A percentile compares a stretch with the other conserved stretches of the same genome.
These are phyloP conservation scores for Apodemus speciosus DNA, from an alignment of 2,113 vertebrate species.

Conservation along the genomic window DNA sequence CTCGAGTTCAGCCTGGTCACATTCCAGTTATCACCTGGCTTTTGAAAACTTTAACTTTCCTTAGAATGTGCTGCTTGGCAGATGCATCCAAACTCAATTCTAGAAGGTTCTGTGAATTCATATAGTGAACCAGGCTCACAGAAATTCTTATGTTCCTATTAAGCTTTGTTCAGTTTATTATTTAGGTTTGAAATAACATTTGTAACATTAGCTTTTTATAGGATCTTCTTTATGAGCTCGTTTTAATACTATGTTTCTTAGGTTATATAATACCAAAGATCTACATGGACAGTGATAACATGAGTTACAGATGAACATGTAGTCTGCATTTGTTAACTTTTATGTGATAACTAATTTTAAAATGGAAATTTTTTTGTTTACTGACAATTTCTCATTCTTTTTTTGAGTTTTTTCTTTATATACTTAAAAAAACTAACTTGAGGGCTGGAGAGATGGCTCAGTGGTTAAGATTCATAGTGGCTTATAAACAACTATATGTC, in stretches of 20 bases:
- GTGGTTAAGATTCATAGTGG: neutral
- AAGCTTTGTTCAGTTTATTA: constrained; percentile 41
- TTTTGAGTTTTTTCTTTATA: neutral
- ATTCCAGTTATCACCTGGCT: neutral
- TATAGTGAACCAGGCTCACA: neutral
- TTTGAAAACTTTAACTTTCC: neutral
- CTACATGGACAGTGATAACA: neutral
- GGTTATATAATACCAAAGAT: neutral
- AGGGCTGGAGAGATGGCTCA: neutral
- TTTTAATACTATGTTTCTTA: constrained; percentile 19
- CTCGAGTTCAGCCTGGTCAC: neutral
- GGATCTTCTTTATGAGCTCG: constrained; percentile 28
- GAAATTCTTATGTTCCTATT: neutral
- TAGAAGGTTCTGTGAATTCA: neutral
- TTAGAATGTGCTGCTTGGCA: constrained; percentile 22
- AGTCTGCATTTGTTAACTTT: neutral
- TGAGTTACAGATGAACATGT: neutral
- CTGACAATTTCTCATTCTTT: neutral
- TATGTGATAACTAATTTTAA: neutral
- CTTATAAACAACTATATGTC: neutral
- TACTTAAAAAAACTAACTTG: neutral
- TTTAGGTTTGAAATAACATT: constrained; percentile 37
- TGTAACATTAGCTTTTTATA: neutral
- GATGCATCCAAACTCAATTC: neutral
- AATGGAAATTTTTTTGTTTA: constrained; percentile 21